Evolutionary conservation across 2,797 vertebrate species (phyloP).

Genomic region (Micromesistius poutassou): DNA sequence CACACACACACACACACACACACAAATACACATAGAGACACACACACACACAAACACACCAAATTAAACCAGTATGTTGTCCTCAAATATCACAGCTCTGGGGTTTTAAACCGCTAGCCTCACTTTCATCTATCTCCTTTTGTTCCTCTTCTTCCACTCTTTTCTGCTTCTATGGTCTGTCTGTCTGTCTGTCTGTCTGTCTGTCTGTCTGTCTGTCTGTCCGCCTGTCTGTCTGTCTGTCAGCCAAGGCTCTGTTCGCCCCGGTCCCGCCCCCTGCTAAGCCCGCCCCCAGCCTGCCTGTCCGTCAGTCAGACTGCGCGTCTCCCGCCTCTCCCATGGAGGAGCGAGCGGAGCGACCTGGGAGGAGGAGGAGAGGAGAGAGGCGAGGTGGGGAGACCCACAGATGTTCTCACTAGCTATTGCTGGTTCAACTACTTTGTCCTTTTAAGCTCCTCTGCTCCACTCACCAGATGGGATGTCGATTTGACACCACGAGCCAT

Average conservation of each 20-base stretch:
- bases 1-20: slow-evolving; percentile 8
- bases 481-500: too few species aligned
- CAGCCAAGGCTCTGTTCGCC: slow-evolving; percentile 47
- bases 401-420: background rate
- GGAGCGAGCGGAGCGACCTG: slow-evolving; percentile 52
- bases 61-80: background rate
- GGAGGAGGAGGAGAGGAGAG: slow-evolving; percentile 74
- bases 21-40: background rate
- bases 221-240: slow-evolving; percentile 2
- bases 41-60: background rate
- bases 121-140: background rate
- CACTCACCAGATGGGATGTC: too few species aligned
- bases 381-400: slow-evolving; percentile 80
- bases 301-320: background rate
- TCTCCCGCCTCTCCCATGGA: slow-evolving; percentile 14
- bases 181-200: background rate
- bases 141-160: background rate
- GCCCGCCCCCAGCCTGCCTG: slow-evolving; percentile 28
- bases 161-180: background rate
- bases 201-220: background rate
- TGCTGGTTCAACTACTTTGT: background rate
- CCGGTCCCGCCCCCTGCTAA: slow-evolving; percentile 35
- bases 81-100: background rate
- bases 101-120: background rate
- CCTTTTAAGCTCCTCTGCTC: background rate